Base-by-base conservation (phyloP, 2,113 vertebrate genomes). In the Octodon degus region DNA sequence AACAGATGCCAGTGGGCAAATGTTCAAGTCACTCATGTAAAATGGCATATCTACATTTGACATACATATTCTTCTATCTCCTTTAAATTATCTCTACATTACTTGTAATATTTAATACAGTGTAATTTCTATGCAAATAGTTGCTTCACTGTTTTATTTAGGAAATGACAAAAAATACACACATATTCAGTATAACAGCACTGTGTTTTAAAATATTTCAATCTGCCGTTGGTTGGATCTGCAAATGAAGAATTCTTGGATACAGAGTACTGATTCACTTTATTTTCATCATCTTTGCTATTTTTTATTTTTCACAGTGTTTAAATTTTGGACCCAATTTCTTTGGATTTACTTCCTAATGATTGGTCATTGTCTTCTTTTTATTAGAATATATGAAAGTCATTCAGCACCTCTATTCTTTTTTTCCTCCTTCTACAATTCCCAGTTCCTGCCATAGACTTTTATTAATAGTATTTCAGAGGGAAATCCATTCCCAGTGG, bases 381-480 rank as follows among this genome's bases (percentile, higher is more conserved):
- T 11, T 67, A 72, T 72, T 89, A 88, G 34, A 62, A 92, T 62
- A 34, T 32, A 62, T 1, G 30, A 80, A 96, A 77, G 77, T 72
- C 93, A 92, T 96, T 32, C 80, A 53, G 82, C 17, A 22, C 50
- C 25, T 94, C 43, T 67, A 16, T 86, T 83, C 30, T 63, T 86
- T 77, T 53, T 47, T 74, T 16, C 70, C 20, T 91, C n/a, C 11
- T 76, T 87, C 94, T 22, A 90, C n/a, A 89, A 55, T 40, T 60
- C 6, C 7, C 60, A 17, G 25, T 1, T 50, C 14, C 32, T 92
- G 88, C 47, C 76, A 81, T 10, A 79, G 37, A 50, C 43, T 77
- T 90, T 55, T 92, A 95, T 77, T 88, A 90, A 90, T 81, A 22
- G 74, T 87, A 12, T 70, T 84, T 77, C 60, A 65, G 86, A 77